Conservation (phyloP, 2,113 vertebrate species). For the Mustela nigripes region DNA sequence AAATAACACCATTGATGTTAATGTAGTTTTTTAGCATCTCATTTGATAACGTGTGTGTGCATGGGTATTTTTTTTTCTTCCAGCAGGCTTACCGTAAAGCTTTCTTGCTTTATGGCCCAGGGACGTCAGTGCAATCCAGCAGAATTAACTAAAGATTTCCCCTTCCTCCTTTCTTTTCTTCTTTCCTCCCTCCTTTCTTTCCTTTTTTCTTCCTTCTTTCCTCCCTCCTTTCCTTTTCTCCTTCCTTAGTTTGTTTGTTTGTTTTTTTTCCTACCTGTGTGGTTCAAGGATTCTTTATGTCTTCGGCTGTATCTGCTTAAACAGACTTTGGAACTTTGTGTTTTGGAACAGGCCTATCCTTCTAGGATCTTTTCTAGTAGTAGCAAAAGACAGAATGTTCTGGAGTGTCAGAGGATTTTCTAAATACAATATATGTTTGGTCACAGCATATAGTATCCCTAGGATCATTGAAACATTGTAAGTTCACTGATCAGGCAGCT, state of each 20-base stretch:
- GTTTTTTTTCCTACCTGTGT: not conserved
- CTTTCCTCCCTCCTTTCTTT: too few relatives aligned
- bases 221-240: not conserved
- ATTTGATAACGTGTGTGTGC: not conserved
- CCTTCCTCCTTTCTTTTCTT: not conserved
- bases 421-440: not conserved
- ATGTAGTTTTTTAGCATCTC: conserved; percentile 53
- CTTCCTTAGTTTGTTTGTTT: not conserved
- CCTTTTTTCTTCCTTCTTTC: not conserved
- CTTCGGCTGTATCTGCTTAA: not conserved
- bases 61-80: not conserved
- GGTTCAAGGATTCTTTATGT: conserved; percentile 60
- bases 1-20: conserved; percentile 53
- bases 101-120: conserved; percentile 11
- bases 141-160: conserved; percentile 31
- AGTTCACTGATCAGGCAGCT: conserved; percentile 57
- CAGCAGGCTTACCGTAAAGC: conserved; percentile 31
- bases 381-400: conserved; percentile 47
- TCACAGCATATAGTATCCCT: not conserved
- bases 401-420: conserved; percentile 34
- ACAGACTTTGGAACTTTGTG: conserved; percentile 31
- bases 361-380: conserved; percentile 53
- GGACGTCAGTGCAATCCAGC: not conserved
- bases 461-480: conserved; percentile 44
- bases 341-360: not conserved